Percentiles rank a stretch among this genome's conserved stretches.
Evolutionary conservation across 92 coral and sea anemone species (phyloP).

Genomic region (Epizoanthus stellaris): DNA sequence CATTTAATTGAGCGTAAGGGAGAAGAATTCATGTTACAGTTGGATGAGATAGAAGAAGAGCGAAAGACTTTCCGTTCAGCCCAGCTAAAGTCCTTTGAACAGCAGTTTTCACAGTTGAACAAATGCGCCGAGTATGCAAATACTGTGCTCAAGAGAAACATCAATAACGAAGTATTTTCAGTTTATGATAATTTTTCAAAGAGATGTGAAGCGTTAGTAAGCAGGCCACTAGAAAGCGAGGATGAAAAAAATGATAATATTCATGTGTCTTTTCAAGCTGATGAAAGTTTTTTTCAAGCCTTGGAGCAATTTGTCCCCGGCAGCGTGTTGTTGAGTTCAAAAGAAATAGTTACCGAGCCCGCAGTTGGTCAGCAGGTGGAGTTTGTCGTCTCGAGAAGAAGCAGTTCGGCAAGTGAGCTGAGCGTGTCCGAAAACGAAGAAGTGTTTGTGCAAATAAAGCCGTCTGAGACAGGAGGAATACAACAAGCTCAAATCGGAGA

Average conservation of each 20-base stretch:
- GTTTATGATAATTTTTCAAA: constrained; percentile 10
- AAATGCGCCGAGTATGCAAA: constrained; percentile 17
- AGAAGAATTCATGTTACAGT: constrained; percentile 37
- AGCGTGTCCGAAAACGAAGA: constrained; percentile 21
- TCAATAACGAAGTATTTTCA: constrained; percentile 26
- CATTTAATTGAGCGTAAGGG: constrained; percentile 38
- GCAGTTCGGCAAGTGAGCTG: constrained; percentile 13
- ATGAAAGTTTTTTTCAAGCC: constrained; percentile 32
- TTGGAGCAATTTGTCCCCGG: constrained; percentile 47
- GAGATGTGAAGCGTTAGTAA: constrained; percentile 31
- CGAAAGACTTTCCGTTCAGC: constrained; percentile 26
- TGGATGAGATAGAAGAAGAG: constrained; percentile 43
- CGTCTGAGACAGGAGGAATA: constrained; percentile 22
- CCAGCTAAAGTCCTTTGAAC: constrained; percentile 34
- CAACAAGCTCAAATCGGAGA: constrained; percentile 40
- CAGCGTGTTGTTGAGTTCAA: constrained; percentile 32
- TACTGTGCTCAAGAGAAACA: constrained; percentile 33
- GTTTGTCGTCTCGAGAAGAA: constrained; percentile 20
- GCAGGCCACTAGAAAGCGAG: constrained; percentile 34
- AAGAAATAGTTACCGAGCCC: constrained; percentile 20
- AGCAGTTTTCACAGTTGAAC: constrained; percentile 10
- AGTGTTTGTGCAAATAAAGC: constrained; percentile 32
- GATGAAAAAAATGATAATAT: constrained; percentile 15
- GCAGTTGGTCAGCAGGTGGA: constrained; percentile 23
- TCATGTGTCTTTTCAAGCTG: constrained; percentile 36